Base-by-base conservation (phyloP, 2,888 invertebrate species). In the Dromius quadrimaculatus region DNA sequence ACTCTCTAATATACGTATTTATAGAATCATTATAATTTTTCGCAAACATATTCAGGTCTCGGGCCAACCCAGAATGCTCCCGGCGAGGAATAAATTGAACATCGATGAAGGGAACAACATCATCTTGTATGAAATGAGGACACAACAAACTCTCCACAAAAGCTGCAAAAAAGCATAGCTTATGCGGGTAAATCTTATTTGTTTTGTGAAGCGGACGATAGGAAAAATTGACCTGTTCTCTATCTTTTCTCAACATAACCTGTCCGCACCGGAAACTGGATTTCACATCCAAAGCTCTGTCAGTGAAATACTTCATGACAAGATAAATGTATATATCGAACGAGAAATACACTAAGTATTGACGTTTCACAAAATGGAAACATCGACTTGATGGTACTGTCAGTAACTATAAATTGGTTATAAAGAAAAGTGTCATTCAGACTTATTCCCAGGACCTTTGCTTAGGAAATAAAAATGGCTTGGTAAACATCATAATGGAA, bases 171-270 rank as follows among this genome's bases (percentile, higher is more conserved):
- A 32, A 22, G 38, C 36, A 11, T 19, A 50, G 28, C 32, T 28
- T 28, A 54, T 54, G 32, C 23, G 32, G 54, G 32, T 28, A 17
- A 54, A 62, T 38, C 38, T 41, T 62, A 62, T 62, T 62, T 62
- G 38, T 41, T 41, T 62, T 62, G 41, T 11, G 19, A 22, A 13
- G 36, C 34, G 22, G 34, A 9, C 1, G 62, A 13, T 17, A 19
- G 59, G 22, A 28, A 59, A 59, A 59, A 59, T 36, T 59, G 59
- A 59, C 59, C 59, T 11, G 59, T 20, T 59, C 59, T 32, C n/a
- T n/a, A n/a, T 9, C 15, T 15, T 41, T 11, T 15, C 41, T 41
- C 5, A 11, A 8, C 41, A 11, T 36, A 41, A 41, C 41, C 41
- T 41, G 41, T 41, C n/a, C n/a, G n/a, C n/a, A n/a, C n/a, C 41